Evolutionary conservation across 2,797 vertebrate species (phyloP).

Genomic region (Sebastolobus altivelis): DNA sequence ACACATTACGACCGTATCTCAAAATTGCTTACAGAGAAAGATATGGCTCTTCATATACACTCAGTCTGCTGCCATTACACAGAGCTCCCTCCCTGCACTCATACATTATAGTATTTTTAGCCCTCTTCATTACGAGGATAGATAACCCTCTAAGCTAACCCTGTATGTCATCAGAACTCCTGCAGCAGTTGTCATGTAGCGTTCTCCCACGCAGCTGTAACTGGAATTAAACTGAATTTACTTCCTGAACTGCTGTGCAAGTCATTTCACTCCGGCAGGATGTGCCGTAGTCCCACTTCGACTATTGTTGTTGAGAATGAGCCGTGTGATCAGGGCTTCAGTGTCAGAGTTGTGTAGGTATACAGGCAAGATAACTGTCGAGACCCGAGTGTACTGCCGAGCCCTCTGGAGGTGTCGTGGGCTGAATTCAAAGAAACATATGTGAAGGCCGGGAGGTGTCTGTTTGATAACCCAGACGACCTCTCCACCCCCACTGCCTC

Average conservation of each 20-base stretch:
- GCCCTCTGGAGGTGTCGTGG: not conserved
- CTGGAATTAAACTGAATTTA: conserved; percentile 33
- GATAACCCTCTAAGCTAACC: conserved; percentile 7
- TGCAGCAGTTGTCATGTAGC: conserved; percentile 10
- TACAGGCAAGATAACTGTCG: not conserved
- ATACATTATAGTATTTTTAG: conserved; percentile 25
- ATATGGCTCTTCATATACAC: not conserved
- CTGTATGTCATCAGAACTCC: conserved; percentile 8
- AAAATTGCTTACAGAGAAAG: conserved; percentile 2
- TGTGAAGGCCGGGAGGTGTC: conserved; percentile 4
- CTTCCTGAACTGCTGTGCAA: conserved; percentile 37
- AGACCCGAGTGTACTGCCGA: conserved; percentile 10
- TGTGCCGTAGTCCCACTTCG: conserved; percentile 18
- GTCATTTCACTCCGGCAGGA: conserved; percentile 10
- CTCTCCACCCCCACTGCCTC: not conserved
- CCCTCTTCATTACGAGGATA: not conserved
- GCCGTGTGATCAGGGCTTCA: conserved; percentile 11
- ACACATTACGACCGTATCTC: conserved; percentile 10
- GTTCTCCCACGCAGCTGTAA: conserved; percentile 1
- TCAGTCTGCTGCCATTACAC: conserved; percentile 3
- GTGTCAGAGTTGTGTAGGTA: conserved; percentile 13
- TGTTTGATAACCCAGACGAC: conserved; percentile 18
- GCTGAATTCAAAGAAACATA: conserved; percentile 25
- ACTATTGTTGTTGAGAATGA: conserved; percentile 31
- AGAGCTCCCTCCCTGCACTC: conserved; percentile 4